Evolutionary conservation across 53 echinoderm and acorn worm genomes (phyloP).

Genomic region (Zoroaster sp.): DNA sequence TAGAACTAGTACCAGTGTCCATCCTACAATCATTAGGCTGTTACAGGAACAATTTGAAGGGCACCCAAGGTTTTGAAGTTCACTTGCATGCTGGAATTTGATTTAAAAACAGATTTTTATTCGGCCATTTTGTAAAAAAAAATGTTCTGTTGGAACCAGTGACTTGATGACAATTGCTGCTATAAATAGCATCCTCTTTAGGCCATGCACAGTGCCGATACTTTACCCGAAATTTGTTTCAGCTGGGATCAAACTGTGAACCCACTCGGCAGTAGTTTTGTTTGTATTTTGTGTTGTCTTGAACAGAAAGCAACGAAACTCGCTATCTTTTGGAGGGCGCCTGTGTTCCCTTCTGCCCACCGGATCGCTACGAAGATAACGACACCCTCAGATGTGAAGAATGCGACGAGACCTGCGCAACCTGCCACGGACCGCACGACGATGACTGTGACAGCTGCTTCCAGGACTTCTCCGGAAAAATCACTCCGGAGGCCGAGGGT

Average conservation of each 20-base stretch:
- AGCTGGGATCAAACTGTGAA: not conserved
- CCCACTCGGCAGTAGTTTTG: no score
- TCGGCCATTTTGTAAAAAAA: no score
- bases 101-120: no score
- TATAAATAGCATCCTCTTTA: no score
- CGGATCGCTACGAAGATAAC: conserved; percentile 37
- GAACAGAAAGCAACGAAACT: not conserved
- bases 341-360: conserved; percentile 73
- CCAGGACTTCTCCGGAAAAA: not conserved
- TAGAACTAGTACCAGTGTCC: no score
- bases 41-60: no score
- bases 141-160: no score
- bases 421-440: conserved; percentile 59
- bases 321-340: conserved; percentile 69
- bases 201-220: no score
- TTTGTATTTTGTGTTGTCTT: not conserved
- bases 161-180: no score
- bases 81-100: no score
- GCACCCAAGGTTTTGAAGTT: no score
- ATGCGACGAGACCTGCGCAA: conserved; percentile 70
- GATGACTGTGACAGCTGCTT: conserved; percentile 48
- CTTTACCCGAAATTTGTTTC: not conserved
- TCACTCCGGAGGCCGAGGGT: not conserved
- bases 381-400: conserved; percentile 44
- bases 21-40: no score